These are phyloP conservation scores for Stigmatopora argus DNA, from an alignment of 2,113 vertebrate species.

Conservation along the genomic window DNA sequence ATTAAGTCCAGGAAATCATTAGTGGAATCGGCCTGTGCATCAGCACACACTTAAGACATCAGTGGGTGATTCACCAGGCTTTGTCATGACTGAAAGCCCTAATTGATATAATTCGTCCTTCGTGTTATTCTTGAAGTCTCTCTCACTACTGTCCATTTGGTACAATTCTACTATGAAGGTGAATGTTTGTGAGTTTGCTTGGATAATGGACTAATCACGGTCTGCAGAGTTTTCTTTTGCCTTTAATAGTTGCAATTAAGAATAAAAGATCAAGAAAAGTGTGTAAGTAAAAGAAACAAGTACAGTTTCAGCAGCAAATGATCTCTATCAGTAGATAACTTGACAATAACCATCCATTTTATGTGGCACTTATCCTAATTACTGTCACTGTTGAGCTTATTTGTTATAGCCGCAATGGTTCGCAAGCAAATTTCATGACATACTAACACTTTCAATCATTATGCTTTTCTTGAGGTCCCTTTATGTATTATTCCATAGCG, in stretches of 20 bases:
- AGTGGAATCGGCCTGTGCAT: slow-evolving; percentile 22
- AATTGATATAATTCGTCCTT: slow-evolving; percentile 46
- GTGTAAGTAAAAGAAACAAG: neutral
- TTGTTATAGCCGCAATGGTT: neutral
- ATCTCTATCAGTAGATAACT: neutral
- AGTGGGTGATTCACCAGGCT: slow-evolving; percentile 26
- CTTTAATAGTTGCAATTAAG: slow-evolving; percentile 8
- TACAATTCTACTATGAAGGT: slow-evolving; percentile 2
- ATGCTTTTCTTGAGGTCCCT: neutral
- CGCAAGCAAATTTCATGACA: neutral
- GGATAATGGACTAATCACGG: neutral
- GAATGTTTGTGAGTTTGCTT: neutral
- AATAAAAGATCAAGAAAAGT: neutral
- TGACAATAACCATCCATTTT: neutral
- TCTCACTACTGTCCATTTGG: slow-evolving; percentile 7
- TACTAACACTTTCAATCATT: neutral
- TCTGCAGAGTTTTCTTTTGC: slow-evolving; percentile 19
- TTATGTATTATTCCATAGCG: neutral
- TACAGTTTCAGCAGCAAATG: neutral
- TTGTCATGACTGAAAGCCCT: slow-evolving; percentile 19
- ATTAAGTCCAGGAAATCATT: slow-evolving; percentile 33
- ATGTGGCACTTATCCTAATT: neutral
- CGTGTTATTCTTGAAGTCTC: slow-evolving; percentile 30
- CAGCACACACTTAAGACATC: slow-evolving; percentile 27
- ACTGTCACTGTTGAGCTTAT: neutral